Percentiles rank a stretch among this genome's conserved stretches.
Conservation (phyloP, 2,113 vertebrate species). For the Lamprologus sp. region DNA sequence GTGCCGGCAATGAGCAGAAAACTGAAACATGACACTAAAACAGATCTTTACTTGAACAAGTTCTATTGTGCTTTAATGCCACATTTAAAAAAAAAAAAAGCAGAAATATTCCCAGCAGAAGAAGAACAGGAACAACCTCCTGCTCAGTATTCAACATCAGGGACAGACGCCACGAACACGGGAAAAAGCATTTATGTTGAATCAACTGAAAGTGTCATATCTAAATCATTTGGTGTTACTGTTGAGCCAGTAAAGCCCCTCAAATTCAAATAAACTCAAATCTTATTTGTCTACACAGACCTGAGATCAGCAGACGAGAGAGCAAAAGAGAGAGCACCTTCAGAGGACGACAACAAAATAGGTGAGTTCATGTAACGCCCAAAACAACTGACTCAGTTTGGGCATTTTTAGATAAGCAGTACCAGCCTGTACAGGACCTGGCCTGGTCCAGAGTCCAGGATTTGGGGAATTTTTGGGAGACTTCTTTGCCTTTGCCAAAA, state of each 20-base stretch:
- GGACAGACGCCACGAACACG: rapidly evolving
- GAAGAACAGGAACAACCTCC: rapidly evolving
- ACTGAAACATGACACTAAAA: not conserved
- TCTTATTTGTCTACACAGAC: not conserved
- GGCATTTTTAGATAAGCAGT: not conserved
- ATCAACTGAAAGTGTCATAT: not conserved
- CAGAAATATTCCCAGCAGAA: not conserved
- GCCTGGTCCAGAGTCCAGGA: not conserved
- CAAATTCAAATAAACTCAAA: not conserved
- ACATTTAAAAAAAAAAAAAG: not conserved
- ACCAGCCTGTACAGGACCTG: rapidly evolving
- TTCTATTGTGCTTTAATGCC: not conserved
- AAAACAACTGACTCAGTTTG: not conserved
- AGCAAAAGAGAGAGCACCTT: not conserved
- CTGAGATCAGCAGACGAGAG: not conserved
- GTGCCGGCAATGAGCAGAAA: rapidly evolving
- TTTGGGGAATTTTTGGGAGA: rapidly evolving
- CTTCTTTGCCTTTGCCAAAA: not conserved
- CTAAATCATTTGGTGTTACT: not conserved
- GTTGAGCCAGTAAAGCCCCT: not conserved
- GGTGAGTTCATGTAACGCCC: constrained; percentile 10
- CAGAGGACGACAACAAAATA: constrained; percentile 11
- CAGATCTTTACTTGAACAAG: not conserved
- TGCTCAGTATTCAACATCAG: not conserved
- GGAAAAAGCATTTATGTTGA: not conserved